Evolutionary conservation across 2,113 vertebrate species (phyloP).

Genomic region (cat (Felis catus)): DNA sequence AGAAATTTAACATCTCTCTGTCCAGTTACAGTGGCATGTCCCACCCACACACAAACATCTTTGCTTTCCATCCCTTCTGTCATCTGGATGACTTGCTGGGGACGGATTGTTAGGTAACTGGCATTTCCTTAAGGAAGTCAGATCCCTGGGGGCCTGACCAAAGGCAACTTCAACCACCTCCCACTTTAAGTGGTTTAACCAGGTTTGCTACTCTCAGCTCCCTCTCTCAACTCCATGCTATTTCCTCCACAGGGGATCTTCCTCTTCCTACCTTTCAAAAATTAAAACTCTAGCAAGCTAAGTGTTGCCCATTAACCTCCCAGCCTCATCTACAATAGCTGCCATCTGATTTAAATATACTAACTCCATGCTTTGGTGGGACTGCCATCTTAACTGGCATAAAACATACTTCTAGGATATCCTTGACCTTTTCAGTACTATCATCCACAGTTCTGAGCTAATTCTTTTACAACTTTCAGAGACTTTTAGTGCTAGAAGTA

Average conservation of each 20-base stretch:
- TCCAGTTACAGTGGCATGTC: background rate
- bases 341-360: background rate
- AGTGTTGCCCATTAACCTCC: background rate
- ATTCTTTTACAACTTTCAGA: background rate
- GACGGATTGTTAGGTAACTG: slow-evolving; percentile 35
- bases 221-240: slow-evolving; percentile 2
- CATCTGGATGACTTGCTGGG: slow-evolving; percentile 42
- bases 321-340: background rate
- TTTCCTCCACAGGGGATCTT: background rate
- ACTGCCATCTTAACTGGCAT: background rate
- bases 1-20: slow-evolving; percentile 47
- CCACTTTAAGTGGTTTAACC: slow-evolving; percentile 16
- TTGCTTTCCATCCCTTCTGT: slow-evolving; percentile 61
- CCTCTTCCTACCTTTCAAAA: background rate
- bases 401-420: background rate
- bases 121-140: slow-evolving; percentile 43
- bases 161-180: background rate
- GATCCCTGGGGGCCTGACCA: slow-evolving; percentile 34
- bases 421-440: too few species aligned
- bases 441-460: background rate
- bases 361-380: background rate
- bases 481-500: background rate
- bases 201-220: background rate
- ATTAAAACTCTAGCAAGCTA: background rate
- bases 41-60: background rate